Conservation (phyloP, 2,888 invertebrate genomes). For the Aphidoletes aphidimyza region DNA sequence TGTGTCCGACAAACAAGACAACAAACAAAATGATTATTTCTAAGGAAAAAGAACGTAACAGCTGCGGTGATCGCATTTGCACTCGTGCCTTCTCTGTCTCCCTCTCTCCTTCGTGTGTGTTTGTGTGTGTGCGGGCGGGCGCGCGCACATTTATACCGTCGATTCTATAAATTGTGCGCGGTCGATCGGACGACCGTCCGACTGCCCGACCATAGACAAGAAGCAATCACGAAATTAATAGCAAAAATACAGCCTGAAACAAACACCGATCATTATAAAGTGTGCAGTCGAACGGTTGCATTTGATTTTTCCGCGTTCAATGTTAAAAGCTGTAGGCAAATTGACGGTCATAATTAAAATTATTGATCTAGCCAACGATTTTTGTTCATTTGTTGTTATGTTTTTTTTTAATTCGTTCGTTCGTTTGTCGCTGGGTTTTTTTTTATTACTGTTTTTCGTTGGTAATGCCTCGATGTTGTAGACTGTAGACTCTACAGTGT, state of each 20-base stretch:
- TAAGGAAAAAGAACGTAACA: neutral
- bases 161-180: too few relatives aligned
- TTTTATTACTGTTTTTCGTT: too few relatives aligned
- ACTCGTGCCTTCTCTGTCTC: too few relatives aligned
- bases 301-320: constrained; percentile 25
- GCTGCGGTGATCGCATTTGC: neutral
- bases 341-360: constrained; percentile 26
- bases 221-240: constrained; percentile 6
- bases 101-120: too few relatives aligned
- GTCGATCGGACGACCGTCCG: neutral
- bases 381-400: neutral
- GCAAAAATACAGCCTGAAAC: constrained; percentile 30
- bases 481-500: too few relatives aligned
- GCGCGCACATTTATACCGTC: too few relatives aligned
- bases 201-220: constrained; percentile 1
- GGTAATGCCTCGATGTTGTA: too few relatives aligned
- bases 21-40: constrained; percentile 38
- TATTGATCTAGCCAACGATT: constrained; percentile 19
- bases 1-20: constrained; percentile 3
- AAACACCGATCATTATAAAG: constrained; percentile 24
- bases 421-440: too few relatives aligned
- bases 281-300: constrained; percentile 25
- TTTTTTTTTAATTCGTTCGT: neutral
- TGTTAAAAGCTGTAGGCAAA: constrained; percentile 15
- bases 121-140: too few relatives aligned